Evolutionary conservation across 2,888 invertebrate species (phyloP).

Genomic region (Micoletzkya japonica): DNA sequence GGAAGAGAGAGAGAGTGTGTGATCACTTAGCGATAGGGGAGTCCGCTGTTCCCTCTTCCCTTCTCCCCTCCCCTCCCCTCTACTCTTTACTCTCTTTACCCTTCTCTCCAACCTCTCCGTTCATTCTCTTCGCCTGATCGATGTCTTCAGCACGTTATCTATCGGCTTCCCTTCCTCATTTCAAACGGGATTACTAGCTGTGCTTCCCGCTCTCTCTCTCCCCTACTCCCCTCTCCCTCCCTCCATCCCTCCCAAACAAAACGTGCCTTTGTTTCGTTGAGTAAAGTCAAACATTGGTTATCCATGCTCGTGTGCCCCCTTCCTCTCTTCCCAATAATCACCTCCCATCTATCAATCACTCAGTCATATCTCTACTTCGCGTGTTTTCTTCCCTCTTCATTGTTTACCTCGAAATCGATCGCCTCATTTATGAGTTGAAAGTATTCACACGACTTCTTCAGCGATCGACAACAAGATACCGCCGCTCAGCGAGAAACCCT

Average conservation of each 20-base stretch:
- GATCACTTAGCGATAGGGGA: too few species aligned
- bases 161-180: neutral
- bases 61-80: neutral
- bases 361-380: conserved; percentile 5
- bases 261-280: too few species aligned
- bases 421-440: too few species aligned
- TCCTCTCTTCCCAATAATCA: conserved; percentile 8
- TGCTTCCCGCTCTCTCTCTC: neutral
- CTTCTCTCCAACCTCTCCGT: neutral
- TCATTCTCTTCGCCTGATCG: neutral
- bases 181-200: neutral
- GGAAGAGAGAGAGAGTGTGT: too few species aligned
- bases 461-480: too few species aligned
- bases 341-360: conserved; percentile 4
- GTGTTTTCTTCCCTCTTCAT: neutral
- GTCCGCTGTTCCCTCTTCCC: too few species aligned
- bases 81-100: neutral
- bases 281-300: too few species aligned
- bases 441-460: too few species aligned
- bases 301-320: too few species aligned
- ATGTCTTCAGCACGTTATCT: neutral
- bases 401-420: neutral
- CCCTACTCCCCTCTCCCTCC: neutral
- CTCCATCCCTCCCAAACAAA: neutral
- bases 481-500: too few species aligned